Percentiles rank a stretch among this genome's conserved stretches.
These are phyloP conservation scores for Oncorhynchus gorbuscha DNA, from an alignment of 2,113 vertebrate species.

Conservation along the genomic window DNA sequence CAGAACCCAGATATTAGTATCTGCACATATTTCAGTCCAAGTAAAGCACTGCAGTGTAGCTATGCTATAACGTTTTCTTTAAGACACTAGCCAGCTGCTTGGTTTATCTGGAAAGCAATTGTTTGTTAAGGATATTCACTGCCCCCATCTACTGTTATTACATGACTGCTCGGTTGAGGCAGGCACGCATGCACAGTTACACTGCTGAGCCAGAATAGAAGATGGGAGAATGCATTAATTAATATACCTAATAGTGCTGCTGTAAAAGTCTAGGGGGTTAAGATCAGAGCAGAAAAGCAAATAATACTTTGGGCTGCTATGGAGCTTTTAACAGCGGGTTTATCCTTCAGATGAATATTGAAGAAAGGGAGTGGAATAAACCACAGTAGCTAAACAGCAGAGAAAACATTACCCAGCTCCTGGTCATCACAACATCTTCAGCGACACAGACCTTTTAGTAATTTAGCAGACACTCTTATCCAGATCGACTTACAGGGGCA, in stretches of 20 bases:
- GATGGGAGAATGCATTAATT: constrained; percentile 47
- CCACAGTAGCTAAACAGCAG: constrained; percentile 40
- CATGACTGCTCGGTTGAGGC: constrained; percentile 9
- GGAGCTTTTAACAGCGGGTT: constrained; percentile 54
- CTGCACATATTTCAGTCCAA: no score
- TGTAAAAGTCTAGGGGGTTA: constrained; percentile 51
- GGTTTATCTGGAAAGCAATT: constrained; percentile 17
- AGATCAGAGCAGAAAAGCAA: constrained; percentile 53
- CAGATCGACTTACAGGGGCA: no score
- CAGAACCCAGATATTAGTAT: no score
- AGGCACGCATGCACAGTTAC: constrained; percentile 14
- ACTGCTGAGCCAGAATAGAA: constrained; percentile 23
- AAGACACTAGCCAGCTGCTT: neutral
- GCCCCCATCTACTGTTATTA: constrained; percentile 40
- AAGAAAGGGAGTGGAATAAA: constrained; percentile 55
- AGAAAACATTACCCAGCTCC: constrained; percentile 52
- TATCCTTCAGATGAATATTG: constrained; percentile 64
- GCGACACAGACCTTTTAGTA: constrained; percentile 20
- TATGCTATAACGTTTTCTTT: neutral
- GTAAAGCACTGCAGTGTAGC: neutral
- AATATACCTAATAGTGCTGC: constrained; percentile 30
- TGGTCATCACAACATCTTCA: constrained; percentile 60
- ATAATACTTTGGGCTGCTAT: constrained; percentile 39
- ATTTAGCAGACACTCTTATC: constrained; percentile 13
- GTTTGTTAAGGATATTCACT: neutral